phyloP scores from a whole-genome alignment of 2,888 invertebrate genomes.

The Sthenelais limicola region DNA sequence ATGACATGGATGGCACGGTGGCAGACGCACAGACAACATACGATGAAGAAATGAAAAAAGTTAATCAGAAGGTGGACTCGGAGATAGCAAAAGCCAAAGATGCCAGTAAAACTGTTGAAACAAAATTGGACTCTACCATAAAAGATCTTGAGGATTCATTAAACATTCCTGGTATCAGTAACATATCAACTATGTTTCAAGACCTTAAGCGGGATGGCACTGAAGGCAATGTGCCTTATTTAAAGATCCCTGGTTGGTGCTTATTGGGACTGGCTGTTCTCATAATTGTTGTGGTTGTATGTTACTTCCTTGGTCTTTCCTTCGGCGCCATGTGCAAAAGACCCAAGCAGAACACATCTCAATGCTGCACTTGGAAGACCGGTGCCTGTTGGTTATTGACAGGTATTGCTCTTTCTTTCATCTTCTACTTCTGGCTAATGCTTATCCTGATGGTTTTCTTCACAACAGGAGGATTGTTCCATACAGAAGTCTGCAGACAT shows the following conservation, averaged over 20 bases:
- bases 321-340: neutral
- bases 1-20: neutral
- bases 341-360: neutral
- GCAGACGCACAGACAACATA: neutral
- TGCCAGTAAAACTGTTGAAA: neutral
- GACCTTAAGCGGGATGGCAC: too few relatives aligned
- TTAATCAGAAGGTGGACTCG: neutral
- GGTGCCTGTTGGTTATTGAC: slow-evolving; percentile 10
- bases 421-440: slow-evolving; percentile 10
- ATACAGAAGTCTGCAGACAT: slow-evolving; percentile 11
- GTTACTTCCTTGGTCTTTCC: slow-evolving; percentile 3
- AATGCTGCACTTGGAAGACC: slow-evolving; percentile 12
- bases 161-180: too few relatives aligned
- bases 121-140: neutral
- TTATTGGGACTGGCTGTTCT: neutral
- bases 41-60: neutral
- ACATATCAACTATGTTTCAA: too few relatives aligned
- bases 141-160: neutral
- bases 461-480: neutral
- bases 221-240: too few relatives aligned
- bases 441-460: neutral
- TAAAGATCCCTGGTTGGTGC: neutral
- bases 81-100: neutral
- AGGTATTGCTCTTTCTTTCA: neutral
- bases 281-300: neutral